Percentiles rank a stretch among this genome's conserved stretches.
These are phyloP conservation scores for Rhadinocentrus ornatus DNA, from an alignment of 2,797 vertebrate species.

Conservation along the genomic window DNA sequence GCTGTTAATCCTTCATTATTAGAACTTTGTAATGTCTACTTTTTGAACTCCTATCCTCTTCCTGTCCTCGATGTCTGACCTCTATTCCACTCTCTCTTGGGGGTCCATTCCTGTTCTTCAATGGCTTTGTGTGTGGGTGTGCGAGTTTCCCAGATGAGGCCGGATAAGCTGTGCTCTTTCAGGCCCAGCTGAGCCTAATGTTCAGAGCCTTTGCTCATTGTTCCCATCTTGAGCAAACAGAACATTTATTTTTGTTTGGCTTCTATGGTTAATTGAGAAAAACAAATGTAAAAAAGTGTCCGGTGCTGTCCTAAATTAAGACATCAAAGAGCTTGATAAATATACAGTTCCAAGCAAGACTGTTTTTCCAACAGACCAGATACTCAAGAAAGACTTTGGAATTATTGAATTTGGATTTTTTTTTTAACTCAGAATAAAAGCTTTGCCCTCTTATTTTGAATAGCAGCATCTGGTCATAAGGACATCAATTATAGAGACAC, in stretches of 20 bases:
- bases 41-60: constrained; percentile 38
- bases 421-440: background rate
- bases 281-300: constrained; percentile 57
- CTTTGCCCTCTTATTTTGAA: background rate
- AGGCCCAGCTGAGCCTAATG: constrained; percentile 74
- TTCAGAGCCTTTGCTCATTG: constrained; percentile 81
- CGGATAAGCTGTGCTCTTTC: constrained; percentile 73
- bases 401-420: background rate
- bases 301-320: constrained; percentile 74
- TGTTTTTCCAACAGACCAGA: constrained; percentile 26
- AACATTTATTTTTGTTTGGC: constrained; percentile 73
- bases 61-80: constrained; percentile 58
- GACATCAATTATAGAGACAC: background rate
- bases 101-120: constrained; percentile 65
- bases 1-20: constrained; percentile 24
- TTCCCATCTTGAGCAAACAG: constrained; percentile 83
- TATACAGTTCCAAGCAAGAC: constrained; percentile 48
- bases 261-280: constrained; percentile 72
- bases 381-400: constrained; percentile 10
- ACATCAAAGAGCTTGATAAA: constrained; percentile 77
- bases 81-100: constrained; percentile 61
- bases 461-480: background rate
- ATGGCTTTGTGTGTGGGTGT: constrained; percentile 32
- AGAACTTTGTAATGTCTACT: constrained; percentile 30
- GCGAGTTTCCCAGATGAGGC: constrained; percentile 74